phyloP scores from a whole-genome alignment of 2,113 vertebrate species.

The Pseudorectes ferrugineus region DNA sequence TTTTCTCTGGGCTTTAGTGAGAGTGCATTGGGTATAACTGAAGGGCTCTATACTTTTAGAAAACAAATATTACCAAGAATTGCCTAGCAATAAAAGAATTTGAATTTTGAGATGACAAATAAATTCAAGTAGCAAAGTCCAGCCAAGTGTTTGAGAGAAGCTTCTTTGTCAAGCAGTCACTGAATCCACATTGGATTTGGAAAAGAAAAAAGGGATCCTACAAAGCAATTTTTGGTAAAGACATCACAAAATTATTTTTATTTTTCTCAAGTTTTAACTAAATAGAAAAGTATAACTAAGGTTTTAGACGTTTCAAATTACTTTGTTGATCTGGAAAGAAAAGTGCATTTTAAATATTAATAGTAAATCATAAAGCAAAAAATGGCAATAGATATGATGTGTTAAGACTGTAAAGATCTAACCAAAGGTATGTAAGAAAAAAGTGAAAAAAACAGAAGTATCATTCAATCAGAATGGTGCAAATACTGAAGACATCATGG shows the following conservation, averaged over 20 bases:
- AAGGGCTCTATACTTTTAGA: neutral
- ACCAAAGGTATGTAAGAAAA: neutral
- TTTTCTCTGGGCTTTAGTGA: neutral
- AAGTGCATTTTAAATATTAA: neutral
- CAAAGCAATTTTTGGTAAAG: neutral
- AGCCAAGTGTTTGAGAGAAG: neutral
- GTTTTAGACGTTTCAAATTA: neutral
- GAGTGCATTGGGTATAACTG: neutral
- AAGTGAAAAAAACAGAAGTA: neutral
- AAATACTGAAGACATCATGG: neutral
- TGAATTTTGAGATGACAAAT: neutral
- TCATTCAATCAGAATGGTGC: neutral
- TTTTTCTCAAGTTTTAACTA: neutral
- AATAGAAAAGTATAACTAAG: neutral
- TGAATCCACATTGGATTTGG: neutral
- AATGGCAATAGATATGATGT: neutral
- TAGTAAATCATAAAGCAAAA: neutral
- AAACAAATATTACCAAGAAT: neutral
- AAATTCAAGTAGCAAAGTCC: neutral
- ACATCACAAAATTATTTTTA: rapidly evolving
- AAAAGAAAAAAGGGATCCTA: neutral
- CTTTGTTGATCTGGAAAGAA: neutral
- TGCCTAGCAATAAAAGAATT: neutral
- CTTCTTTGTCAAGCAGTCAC: neutral
- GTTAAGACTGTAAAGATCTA: neutral